Base-by-base conservation (phyloP, 2,113 vertebrate genomes). In the Columba janthina region DNA sequence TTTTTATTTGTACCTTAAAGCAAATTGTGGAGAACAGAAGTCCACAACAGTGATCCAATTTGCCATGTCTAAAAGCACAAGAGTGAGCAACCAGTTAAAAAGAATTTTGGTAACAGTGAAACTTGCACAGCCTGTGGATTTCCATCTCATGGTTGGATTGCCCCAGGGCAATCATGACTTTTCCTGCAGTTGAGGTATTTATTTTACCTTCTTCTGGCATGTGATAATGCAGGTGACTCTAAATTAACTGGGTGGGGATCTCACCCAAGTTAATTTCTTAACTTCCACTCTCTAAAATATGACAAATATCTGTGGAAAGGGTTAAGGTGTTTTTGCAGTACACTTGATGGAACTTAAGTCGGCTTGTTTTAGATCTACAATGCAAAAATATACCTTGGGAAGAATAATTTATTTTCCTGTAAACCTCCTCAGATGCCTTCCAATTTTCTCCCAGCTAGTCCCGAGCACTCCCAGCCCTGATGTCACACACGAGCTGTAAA, bases 361-460 rank as follows among this genome's bases (percentile, higher is more conserved):
- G 18, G n/a, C 7, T 10, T 74, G 44, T 60, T 53, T 56, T 2
- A 48, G 15, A 53, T 11, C 26, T 4, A 0, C 38, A 40, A 40
- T 3, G 18, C 40, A 48, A 36, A 72, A 51, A 54, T 0, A 1
- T 1, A 0, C 26, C 40, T 8, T 31, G 38, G 20, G 48, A 70
- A 36, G 31, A 46, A 44, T 2, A 2, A 34, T 31, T 31, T 7
- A 0, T 12, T 46, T 75, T 50, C 16, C 32, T 25, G 7, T 4
- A 8, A 20, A 31, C 24, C 34, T 48, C 56, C 56, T 12, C 36
- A 28, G 28, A n/a, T 10, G 24, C 34, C 34, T 90, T 29, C 36
- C 56, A 4, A 26, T 19, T 64, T 57, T 28, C 20, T 40, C 56
- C 29, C 58, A 28, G 0, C 38, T 11, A 0, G 11, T 16, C 20